Conservation (phyloP, 1,140 invertebrate species). For the Cataglyphis hispanica region DNA sequence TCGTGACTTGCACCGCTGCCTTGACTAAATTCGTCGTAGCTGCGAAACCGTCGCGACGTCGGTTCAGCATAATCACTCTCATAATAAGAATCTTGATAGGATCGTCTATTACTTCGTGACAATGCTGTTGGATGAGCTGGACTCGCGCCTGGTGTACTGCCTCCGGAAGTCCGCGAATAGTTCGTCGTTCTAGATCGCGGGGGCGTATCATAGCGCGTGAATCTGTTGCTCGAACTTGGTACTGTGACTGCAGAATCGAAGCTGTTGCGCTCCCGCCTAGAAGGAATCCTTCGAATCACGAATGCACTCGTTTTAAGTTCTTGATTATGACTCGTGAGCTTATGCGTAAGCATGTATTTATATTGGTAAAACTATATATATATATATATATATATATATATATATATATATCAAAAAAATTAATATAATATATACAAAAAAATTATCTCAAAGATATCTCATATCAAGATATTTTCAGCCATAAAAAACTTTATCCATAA, state of each 20-base stretch:
- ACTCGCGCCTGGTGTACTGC: conserved; percentile 84
- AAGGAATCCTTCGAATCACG: conserved; percentile 74
- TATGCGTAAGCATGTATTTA: conserved; percentile 23
- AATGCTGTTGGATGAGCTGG: conserved; percentile 84
- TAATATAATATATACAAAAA: conserved; percentile 7
- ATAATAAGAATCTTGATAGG: conserved; percentile 85
- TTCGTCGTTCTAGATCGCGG: conserved; percentile 84
- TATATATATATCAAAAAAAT: neutral
- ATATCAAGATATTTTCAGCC: neutral
- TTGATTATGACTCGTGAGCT: conserved; percentile 41
- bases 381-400: neutral
- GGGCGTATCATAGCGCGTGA: conserved; percentile 85
- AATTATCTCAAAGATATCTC: conserved; percentile 5
- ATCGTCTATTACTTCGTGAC: conserved; percentile 81
- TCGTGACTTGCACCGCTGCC: conserved; percentile 89
- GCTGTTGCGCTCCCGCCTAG: conserved; percentile 82
- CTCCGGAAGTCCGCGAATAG: conserved; percentile 83
- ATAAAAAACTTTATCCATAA: conserved; percentile 13
- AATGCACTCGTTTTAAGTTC: conserved; percentile 61
- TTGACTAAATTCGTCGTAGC: conserved; percentile 89
- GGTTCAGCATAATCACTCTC: conserved; percentile 86
- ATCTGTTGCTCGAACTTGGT: conserved; percentile 83
- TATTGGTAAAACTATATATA: neutral
- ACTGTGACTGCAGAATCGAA: conserved; percentile 84
- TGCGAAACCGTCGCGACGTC: conserved; percentile 87